These are phyloP conservation scores for Homarus gammarus DNA, from an alignment of 2,888 invertebrate species.

Conservation along the genomic window DNA sequence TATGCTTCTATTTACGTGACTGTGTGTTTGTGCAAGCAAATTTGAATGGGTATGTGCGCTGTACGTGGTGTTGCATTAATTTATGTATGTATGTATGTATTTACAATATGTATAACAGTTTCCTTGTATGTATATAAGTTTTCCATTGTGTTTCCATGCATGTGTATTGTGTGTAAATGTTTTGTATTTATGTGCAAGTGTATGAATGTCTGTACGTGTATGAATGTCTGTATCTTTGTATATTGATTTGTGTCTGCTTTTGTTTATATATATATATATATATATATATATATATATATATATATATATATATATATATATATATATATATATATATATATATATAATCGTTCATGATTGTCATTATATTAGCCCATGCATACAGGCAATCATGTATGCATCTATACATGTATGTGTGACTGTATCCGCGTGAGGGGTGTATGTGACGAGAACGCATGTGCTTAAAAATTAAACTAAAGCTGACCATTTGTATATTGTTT, in stretches of 20 bases:
- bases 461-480: conserved; percentile 35
- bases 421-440: conserved; percentile 21
- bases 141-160: too few relatives aligned
- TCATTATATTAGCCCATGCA: neutral
- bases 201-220: conserved; percentile 19
- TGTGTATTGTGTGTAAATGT: too few relatives aligned
- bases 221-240: conserved; percentile 15
- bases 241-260: neutral
- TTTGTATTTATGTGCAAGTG: neutral
- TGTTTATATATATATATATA: neutral
- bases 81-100: too few relatives aligned
- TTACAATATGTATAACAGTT: too few relatives aligned
- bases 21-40: too few relatives aligned
- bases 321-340: conserved; percentile 3
- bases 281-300: neutral
- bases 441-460: conserved; percentile 19
- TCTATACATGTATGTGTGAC: neutral
- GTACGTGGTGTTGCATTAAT: too few relatives aligned
- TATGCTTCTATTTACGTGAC: too few relatives aligned
- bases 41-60: too few relatives aligned
- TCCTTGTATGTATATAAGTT: too few relatives aligned
- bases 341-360: neutral
- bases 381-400: neutral
- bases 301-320: neutral
- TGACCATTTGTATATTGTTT: conserved; percentile 41